Evolutionary conservation across 2,113 vertebrate genomes (phyloP), one percentile per base, ranked within the genome.

Genomic region (Heterotis niloticus): DNA sequence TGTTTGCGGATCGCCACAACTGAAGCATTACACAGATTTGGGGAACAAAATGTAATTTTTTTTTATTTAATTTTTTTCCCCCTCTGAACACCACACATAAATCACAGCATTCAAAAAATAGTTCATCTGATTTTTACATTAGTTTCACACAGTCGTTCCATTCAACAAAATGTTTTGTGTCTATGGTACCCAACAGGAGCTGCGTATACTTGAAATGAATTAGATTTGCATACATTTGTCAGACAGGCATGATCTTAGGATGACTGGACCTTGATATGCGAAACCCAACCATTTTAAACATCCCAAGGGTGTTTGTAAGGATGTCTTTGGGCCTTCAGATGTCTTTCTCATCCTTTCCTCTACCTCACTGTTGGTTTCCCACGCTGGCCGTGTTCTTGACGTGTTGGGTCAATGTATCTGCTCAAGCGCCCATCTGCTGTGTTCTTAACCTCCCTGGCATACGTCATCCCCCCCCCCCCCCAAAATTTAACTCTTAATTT

Each of bases 281-380:
- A 62, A 62, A 10, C 34, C 14, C 14, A 62, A 7, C 2, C 34
- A 4, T 44, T 44, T 44, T 44, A 62, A 62, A 62, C 4, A 62
- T 20, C 60, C 14, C 60, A 14, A 28, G 78, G 66, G 67, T 79
- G 80, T 78, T 80, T 57, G 7, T 28, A 62, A 16, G 76, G 78
- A 80, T 85, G 86, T 83, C 84, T 69, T 70, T 85, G 70, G 71
- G 69, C 12, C 59, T 18, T n/a, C n/a, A n/a, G n/a, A n/a, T n/a
- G n/a, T n/a, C n/a, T n/a, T n/a, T n/a, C n/a, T n/a, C n/a, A n/a
- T n/a, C 83, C 7, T 7, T 44, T 44, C 7, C 7, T 44, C 34
- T 44, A 7, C 34, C 34, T 7, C 7, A 7, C 34, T 44, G 34
- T 4, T 44, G 2, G 34, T 4, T 7, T 44, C 34, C 34, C 34